Evolutionary conservation across 2,888 invertebrate genomes (phyloP).

Genomic region (Phymatocera aterrima): DNA sequence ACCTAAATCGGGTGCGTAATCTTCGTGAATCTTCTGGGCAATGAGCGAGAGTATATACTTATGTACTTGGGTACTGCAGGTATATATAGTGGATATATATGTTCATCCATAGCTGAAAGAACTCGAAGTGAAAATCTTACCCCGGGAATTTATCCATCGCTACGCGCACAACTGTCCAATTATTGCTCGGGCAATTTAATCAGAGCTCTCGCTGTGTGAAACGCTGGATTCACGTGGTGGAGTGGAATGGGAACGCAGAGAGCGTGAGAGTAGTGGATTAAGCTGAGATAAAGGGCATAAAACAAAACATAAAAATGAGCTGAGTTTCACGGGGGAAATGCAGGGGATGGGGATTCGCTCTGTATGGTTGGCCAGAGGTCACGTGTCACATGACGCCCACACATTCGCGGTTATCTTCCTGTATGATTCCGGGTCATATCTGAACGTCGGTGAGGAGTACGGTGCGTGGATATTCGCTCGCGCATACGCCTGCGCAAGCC

Average conservation of each 20-base stretch:
- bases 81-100: background rate
- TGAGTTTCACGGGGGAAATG: background rate
- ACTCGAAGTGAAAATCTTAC: background rate
- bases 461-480: background rate
- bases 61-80: no score
- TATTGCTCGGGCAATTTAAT: slow-evolving; percentile 30
- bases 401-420: slow-evolving; percentile 21
- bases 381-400: slow-evolving; percentile 23
- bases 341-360: background rate
- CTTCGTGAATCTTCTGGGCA: background rate
- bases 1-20: background rate
- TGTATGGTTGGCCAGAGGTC: slow-evolving; percentile 19
- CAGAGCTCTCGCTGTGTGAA: slow-evolving; percentile 10
- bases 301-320: slow-evolving; percentile 43
- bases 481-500: background rate
- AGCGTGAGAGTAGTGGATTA: slow-evolving; percentile 30
- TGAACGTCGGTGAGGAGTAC: background rate
- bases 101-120: background rate
- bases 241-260: background rate
- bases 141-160: background rate
- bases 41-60: no score
- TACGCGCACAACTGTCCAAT: slow-evolving; percentile 1
- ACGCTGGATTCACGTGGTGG: background rate
- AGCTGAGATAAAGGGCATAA: slow-evolving; percentile 37
- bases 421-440: background rate